Conservation (phyloP, 2,113 vertebrate genomes). For the Petromus typicus region DNA sequence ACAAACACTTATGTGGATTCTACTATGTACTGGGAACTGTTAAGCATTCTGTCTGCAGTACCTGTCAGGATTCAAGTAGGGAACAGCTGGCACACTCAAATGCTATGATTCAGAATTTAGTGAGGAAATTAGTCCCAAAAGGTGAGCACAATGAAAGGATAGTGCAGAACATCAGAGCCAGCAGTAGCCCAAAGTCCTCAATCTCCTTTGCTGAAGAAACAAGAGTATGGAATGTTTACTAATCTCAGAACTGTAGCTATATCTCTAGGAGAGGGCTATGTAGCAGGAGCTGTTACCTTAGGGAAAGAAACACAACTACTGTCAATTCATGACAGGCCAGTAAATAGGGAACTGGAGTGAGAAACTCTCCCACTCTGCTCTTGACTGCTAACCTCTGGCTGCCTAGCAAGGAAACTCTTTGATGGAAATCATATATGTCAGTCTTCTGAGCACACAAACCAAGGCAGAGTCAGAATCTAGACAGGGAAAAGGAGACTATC, state of each 20-base stretch:
- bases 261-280: neutral
- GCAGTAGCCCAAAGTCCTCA: neutral
- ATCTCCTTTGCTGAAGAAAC: neutral
- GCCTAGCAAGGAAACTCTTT: neutral
- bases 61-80: constrained; percentile 8
- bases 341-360: neutral
- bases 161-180: neutral
- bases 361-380: neutral
- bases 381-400: neutral
- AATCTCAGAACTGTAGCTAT: neutral
- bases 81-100: constrained; percentile 56
- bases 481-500: neutral
- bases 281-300: constrained; percentile 1
- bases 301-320: neutral
- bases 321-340: neutral
- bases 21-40: constrained; percentile 24
- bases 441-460: neutral
- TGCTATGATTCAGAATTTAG: constrained; percentile 44
- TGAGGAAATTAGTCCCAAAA: constrained; percentile 26
- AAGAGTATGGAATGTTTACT: neutral
- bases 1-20: constrained; percentile 54
- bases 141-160: constrained; percentile 1
- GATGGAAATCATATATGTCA: neutral
- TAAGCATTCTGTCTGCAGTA: constrained; percentile 35
- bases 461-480: neutral